phyloP scores from a whole-genome alignment of 2,888 invertebrate species.

The Melinaea marsaeus region DNA sequence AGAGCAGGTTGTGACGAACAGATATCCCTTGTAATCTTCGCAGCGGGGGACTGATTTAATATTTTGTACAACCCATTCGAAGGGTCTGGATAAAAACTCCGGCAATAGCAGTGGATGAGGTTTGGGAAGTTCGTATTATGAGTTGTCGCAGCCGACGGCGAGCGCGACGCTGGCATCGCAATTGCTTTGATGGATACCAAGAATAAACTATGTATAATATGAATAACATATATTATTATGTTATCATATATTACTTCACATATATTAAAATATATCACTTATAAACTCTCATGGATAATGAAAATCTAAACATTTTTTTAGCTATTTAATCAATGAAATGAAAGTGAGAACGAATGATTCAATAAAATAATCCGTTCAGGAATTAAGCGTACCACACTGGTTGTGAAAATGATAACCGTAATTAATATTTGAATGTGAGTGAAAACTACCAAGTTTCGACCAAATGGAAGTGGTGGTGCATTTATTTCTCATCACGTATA shows the following conservation, averaged over 20 bases:
- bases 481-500: background rate
- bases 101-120: constrained; percentile 28
- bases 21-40: constrained; percentile 13
- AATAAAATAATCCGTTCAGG: too few relatives aligned
- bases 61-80: constrained; percentile 26
- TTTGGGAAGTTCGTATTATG: constrained; percentile 37
- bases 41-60: constrained; percentile 21
- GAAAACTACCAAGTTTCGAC: background rate
- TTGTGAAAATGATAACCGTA: too few relatives aligned
- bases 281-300: too few relatives aligned
- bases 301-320: too few relatives aligned
- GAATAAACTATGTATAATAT: too few relatives aligned
- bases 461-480: background rate
- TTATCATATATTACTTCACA: too few relatives aligned
- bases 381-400: too few relatives aligned
- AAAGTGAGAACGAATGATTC: too few relatives aligned
- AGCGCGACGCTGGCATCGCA: constrained; percentile 35
- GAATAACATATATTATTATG: too few relatives aligned
- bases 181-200: constrained; percentile 35
- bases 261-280: too few relatives aligned
- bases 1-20: background rate
- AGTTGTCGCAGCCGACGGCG: constrained; percentile 41
- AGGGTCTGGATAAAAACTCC: constrained; percentile 30
- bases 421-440: too few relatives aligned
- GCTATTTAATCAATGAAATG: too few relatives aligned